These are phyloP conservation scores for Cladorhizidae sp. DNA, from an alignment of 37 sponge, comb jelly and placozoan genomes.

Conservation along the genomic window DNA sequence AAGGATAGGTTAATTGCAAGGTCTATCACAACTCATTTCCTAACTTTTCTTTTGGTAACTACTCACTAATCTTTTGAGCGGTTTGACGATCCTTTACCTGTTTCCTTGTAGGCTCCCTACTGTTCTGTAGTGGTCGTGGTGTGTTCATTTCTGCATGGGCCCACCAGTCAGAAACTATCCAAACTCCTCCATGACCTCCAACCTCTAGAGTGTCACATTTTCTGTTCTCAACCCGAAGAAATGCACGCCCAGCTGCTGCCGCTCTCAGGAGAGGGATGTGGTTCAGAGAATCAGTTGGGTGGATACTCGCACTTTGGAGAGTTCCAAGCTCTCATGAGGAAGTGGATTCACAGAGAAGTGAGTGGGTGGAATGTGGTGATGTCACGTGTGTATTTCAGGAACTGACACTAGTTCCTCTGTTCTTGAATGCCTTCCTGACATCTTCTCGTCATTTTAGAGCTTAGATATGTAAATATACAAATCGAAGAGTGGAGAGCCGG, in stretches of 20 bases:
- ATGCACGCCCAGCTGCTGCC: conserved; percentile 39
- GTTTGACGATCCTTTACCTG: background rate
- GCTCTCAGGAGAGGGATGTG: conserved; percentile 9
- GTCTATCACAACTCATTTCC: too few relatives aligned
- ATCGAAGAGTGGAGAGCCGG: too few relatives aligned
- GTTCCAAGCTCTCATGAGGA: conserved; percentile 58
- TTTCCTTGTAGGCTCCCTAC: conserved; percentile 47
- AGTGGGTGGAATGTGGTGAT: background rate
- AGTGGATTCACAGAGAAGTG: conserved; percentile 70
- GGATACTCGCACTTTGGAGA: conserved; percentile 64
- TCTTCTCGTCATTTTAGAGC: too few relatives aligned
- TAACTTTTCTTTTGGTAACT: too few relatives aligned
- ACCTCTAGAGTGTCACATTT: conserved; percentile 56
- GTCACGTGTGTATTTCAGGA: background rate
- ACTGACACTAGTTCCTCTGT: background rate
- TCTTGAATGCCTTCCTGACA: too few relatives aligned
- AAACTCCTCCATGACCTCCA: conserved; percentile 49
- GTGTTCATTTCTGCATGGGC: conserved; percentile 30
- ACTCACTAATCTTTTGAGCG: too few relatives aligned
- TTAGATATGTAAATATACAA: too few relatives aligned
- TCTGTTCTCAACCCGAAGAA: conserved; percentile 42
- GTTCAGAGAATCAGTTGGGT: too few relatives aligned
- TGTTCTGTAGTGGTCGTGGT: conserved; percentile 56
- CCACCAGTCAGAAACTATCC: conserved; percentile 17
- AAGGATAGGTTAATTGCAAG: too few relatives aligned